Base-by-base conservation (phyloP, 2,113 vertebrate species). In the Neogobius melanostomus region DNA sequence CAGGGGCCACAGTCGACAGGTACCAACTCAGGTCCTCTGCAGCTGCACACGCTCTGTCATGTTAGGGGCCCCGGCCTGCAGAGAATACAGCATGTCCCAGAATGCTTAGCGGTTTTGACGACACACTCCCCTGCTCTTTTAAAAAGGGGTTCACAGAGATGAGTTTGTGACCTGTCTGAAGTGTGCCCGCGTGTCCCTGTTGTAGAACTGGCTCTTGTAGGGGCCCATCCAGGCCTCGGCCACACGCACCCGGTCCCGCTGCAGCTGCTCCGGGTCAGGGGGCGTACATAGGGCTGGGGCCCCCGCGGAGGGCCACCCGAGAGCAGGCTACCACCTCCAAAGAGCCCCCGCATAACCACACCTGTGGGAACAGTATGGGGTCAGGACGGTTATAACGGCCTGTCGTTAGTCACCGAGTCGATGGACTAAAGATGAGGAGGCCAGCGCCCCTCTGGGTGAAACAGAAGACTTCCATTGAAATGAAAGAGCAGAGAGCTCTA, bases 261-360 rank as follows among this genome's bases (percentile, higher is more conserved):
- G 84, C 16, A 89, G 14, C 36, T 89, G 82, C 16, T 95, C 92
- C 74, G 89, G 88, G 43, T 95, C 93, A 21, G 87, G 72, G 54
- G 87, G 69, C 43, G 7, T 0, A 73, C 0, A 85, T 82, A 10
- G 87, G 79, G 65, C 88, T 90, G 56, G 59, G 91, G 65, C 47
- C 85, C 78, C 90, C 86, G n/a, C 95, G 64, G 0, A 95, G 94
- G 3, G 94, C 96, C 59, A 98, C 94, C 5, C 93, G 91, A 11
- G 95, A 98, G 65, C 96, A 98, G 0, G 95, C 95, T 11, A 96
- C 86, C 75, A 98, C 87, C 90, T 98, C 96, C 66, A 98, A 88
- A 4, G 94, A 93, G 61, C 96, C 95, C 6, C 96, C 95, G 14
- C 96, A 98, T 28, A 95, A 94, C 95, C 95, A 98, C 66, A 95